Evolutionary conservation across 92 coral and sea anemone species (phyloP).

Genomic region (Meandrina meandrites): DNA sequence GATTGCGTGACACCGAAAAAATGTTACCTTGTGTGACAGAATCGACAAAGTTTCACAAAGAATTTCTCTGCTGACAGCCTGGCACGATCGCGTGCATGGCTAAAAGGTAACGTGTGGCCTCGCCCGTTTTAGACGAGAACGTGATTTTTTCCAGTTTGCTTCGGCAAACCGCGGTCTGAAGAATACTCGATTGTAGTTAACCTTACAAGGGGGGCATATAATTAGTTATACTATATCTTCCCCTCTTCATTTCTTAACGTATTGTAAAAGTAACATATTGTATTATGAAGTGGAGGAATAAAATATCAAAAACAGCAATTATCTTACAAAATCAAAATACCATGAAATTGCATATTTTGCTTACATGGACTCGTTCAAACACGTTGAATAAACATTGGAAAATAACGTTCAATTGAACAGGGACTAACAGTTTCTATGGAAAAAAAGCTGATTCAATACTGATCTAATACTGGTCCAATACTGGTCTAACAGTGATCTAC

Average conservation of each 20-base stretch:
- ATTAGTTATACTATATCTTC: too few relatives aligned
- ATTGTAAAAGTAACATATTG: too few relatives aligned
- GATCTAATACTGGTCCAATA: neutral
- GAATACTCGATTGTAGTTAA: neutral
- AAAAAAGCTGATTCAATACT: neutral
- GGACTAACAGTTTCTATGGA: neutral
- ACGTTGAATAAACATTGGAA: neutral
- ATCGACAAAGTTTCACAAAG: neutral
- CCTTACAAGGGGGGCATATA: too few relatives aligned
- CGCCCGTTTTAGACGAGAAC: too few relatives aligned
- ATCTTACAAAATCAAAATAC: neutral
- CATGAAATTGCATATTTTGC: neutral
- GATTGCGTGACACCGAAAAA: neutral
- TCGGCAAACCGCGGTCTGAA: too few relatives aligned
- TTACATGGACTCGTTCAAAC: neutral
- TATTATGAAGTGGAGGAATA: too few relatives aligned
- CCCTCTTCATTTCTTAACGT: too few relatives aligned
- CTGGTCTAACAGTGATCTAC: neutral
- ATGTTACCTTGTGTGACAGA: neutral
- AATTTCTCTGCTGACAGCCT: neutral
- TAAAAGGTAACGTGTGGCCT: neutral
- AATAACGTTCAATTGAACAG: neutral
- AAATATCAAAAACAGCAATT: too few relatives aligned
- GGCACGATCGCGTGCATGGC: neutral
- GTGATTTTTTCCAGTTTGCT: too few relatives aligned